Evolutionary conservation across 2,797 vertebrate species (phyloP), one percentile per base, ranked within the genome.

Genomic region (Alca torda): DNA sequence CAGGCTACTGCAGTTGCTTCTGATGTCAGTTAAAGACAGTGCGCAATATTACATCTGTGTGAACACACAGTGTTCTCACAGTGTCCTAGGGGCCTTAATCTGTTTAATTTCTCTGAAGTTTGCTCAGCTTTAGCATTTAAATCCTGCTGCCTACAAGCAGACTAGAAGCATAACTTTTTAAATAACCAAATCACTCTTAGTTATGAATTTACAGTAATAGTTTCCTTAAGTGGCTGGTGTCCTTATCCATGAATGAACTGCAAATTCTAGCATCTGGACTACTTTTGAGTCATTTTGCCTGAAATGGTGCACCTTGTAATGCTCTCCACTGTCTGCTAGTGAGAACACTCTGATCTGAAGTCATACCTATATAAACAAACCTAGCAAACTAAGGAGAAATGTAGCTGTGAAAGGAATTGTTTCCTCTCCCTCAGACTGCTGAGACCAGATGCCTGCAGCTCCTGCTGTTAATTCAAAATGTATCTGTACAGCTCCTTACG

Each of bases 401-500:
- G 10, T 1, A 10, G 12, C 50, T 16, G n/a, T 11, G 50, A 25
- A 23, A 31, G 2, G 15, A 35, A 6, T 10, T 7, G 25, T 21
- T 17, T n/a, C 8, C 12, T 4, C 9, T 26, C 21, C 14, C 15
- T 19, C 8, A 3, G 35, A 10, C 2, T 6, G 28, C 28, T 17
- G 46, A 16, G 43, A 13, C 23, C 25, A 9, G 20, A 23, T 4
- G 16, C 3, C 48, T 3, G 21, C 30, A 16, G 18, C 12, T 43
- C 8, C 24, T 19, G 43, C 33, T 20, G 28, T 2, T 2, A 0
- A 2, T 6, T 2, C 10, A 9, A 2, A 33, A 4, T 4, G 4
- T 2, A 5, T 3, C 45, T 2, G 0, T 1, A 7, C 16, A 28
- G 65, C 21, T 33, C 5, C 13, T 4, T 0, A 6, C 0, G 3